Base-by-base conservation (phyloP, 2,888 invertebrate genomes). In the Congeria kusceri region DNA sequence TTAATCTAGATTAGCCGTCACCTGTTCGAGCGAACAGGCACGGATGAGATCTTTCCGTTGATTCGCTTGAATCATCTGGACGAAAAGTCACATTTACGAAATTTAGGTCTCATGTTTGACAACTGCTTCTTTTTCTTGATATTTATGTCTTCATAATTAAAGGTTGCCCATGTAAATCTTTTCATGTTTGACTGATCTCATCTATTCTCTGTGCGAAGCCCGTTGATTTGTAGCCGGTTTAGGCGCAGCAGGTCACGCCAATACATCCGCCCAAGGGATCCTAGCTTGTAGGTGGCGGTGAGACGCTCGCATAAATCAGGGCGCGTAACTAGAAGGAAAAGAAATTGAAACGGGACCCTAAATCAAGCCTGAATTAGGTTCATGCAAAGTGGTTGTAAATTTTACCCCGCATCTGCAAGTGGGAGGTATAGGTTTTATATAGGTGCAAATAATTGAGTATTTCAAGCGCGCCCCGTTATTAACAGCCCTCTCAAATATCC, bases 91-190 rank as follows among this genome's bases (percentile, higher is more conserved):
- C 70, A 68, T 74, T 75, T 77, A 74, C 76, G 75, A 78, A 78
- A 78, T 82, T 82, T 78, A 83, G 73, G 70, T 73, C 76, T 73
- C 72, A 32, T 28, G 59, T 76, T 73, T 83, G 83, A 80, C 83
- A 83, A 77, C 62, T 61, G 61, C 64, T 76, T 67, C 80, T 78
- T 83, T 83, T 78, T 75, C 67, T 67, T 75, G 78, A 76, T 80
- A 83, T 83, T 83, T 83, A 83, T 80, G 83, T 80, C 78, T 78
- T 76, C 77, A 61, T 80, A 73, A 83, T 83, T 80, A 83, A 80
- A 83, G 83, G 83, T 80, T 80, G 63, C 75, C 49, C 44, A 59
- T 70, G 59, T 83, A 83, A 80, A 78, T 83, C 80, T 83, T 63
- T 73, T 77, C 73, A 44, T 66, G 64, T 80, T 78, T 80, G 83